These are phyloP conservation scores for Xyrauchen texanus DNA, from an alignment of 2,113 vertebrate species.

Conservation along the genomic window DNA sequence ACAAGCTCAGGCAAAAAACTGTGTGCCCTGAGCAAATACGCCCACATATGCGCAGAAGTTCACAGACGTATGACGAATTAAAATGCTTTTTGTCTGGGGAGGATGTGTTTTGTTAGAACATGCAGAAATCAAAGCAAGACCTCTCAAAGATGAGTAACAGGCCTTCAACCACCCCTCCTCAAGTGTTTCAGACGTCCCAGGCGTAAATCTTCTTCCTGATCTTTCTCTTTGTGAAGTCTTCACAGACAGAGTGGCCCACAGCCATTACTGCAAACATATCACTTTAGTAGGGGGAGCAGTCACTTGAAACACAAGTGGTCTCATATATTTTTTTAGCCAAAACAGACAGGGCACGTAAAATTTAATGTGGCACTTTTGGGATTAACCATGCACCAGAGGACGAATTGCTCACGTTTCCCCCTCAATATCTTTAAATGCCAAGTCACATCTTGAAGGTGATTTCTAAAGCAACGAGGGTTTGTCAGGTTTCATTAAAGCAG, in stretches of 20 bases:
- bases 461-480: no score
- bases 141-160: conserved; percentile 31
- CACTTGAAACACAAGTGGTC: not conserved
- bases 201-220: conserved; percentile 31
- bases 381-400: not conserved
- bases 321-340: not conserved
- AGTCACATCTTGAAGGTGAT: no score
- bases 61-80: conserved; percentile 10
- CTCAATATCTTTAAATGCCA: not conserved
- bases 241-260: not conserved
- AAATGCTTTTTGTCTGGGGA: conserved; percentile 22
- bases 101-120: conserved; percentile 17
- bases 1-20: conserved; percentile 20
- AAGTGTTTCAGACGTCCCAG: not conserved
- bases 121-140: conserved; percentile 24
- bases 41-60: conserved; percentile 3
- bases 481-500: no score
- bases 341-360: not conserved
- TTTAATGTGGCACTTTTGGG: not conserved
- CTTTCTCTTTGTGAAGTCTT: not conserved
- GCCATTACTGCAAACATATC: not conserved
- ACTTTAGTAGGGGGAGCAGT: no score
- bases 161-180: conserved; percentile 7
- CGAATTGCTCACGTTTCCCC: not conserved
- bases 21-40: conserved; percentile 24